Evolutionary conservation across 2,888 invertebrate species (phyloP).

Genomic region (Pogonocherus hispidulus): DNA sequence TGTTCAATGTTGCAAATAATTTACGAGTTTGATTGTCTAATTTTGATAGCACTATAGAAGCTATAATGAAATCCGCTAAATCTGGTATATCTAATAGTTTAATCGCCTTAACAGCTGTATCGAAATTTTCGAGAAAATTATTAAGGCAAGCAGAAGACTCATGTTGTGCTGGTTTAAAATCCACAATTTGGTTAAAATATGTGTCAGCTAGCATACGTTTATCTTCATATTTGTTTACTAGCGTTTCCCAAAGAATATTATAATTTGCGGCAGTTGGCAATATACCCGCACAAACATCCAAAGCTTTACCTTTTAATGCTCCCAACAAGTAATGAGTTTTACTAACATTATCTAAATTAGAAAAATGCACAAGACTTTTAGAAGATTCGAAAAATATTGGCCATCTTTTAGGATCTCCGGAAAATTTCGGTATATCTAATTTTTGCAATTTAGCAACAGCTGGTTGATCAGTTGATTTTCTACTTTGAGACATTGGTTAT

Average conservation of each 20-base stretch:
- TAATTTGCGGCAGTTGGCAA: not conserved
- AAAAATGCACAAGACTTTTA: not conserved
- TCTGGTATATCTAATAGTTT: too few species aligned
- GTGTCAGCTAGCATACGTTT: not conserved
- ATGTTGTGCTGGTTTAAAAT: constrained; percentile 2
- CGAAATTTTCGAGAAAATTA: constrained; percentile 7
- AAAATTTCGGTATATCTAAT: not conserved
- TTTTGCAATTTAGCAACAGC: not conserved
- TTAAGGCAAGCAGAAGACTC: not conserved
- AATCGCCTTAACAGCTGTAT: not conserved
- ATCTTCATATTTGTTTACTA: constrained; percentile 8
- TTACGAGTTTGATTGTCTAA: not conserved
- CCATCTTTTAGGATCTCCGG: not conserved
- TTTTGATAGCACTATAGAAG: too few species aligned
- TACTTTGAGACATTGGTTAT: not conserved
- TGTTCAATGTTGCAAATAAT: not conserved
- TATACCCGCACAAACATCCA: not conserved
- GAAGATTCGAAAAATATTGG: not conserved
- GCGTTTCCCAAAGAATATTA: not conserved
- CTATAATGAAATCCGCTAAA: too few species aligned
- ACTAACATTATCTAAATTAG: not conserved
- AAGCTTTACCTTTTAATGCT: not conserved
- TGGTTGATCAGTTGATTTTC: not conserved
- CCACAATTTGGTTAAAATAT: constrained; percentile 1
- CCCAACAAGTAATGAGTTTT: not conserved